A percentile compares a stretch with the other conserved stretches of the same genome.
These are phyloP conservation scores for Drosophila bocki DNA, from an alignment of 1,140 invertebrate genomes.

Conservation along the genomic window DNA sequence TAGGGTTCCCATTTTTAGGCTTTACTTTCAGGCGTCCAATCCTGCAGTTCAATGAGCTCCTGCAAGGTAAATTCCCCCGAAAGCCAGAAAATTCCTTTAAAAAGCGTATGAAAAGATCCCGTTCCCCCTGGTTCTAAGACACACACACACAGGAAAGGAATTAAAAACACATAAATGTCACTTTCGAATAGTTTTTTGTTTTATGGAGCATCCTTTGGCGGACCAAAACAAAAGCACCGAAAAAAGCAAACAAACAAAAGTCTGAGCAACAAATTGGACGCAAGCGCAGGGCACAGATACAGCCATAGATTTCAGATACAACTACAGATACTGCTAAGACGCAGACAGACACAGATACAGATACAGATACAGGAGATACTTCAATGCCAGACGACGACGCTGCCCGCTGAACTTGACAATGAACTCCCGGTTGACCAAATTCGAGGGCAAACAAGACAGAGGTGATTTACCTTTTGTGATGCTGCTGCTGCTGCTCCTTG, in stretches of 20 bases:
- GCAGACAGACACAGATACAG: conserved; percentile 21
- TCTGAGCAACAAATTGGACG: conserved; percentile 67
- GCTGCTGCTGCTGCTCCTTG: conserved; percentile 15
- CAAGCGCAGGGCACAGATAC: conserved; percentile 71
- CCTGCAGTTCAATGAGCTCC: conserved; percentile 66
- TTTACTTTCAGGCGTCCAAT: neutral
- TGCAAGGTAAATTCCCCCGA: conserved; percentile 66
- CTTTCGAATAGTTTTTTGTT: conserved; percentile 79
- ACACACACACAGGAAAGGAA: conserved; percentile 55
- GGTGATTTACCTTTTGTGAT: conserved; percentile 53
- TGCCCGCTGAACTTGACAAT: conserved; percentile 58
- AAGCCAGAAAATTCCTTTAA: conserved; percentile 65
- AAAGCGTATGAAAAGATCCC: conserved; percentile 48
- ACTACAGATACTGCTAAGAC: conserved; percentile 6
- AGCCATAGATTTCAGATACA: conserved; percentile 43
- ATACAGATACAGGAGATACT: conserved; percentile 15
- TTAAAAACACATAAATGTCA: conserved; percentile 83
- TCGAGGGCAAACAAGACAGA: conserved; percentile 51
- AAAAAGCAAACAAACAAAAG: conserved; percentile 25
- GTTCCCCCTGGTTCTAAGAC: neutral
- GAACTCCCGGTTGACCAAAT: conserved; percentile 53
- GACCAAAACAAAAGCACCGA: conserved; percentile 47
- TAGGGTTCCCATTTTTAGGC: neutral
- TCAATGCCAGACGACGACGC: conserved; percentile 36
- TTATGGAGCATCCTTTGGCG: conserved; percentile 74